These are phyloP conservation scores for silkworm (Bombyx mori) DNA, from an alignment of 1,140 invertebrate genomes.

Conservation along the genomic window ASM3026992v2 NC_085117.1:13216501-13217000, in stretches of 20 bases:
- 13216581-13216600: background rate
- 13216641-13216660: slow-evolving; percentile 89
- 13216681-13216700: slow-evolving; percentile 93
- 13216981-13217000: slow-evolving; percentile 52
- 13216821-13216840: slow-evolving; percentile 85
- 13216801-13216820: slow-evolving; percentile 88
- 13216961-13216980: slow-evolving; percentile 5
- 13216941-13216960: background rate
- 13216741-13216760: slow-evolving; percentile 88
- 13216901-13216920: slow-evolving; percentile 95
- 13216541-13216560: no score
- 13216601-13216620: slow-evolving; percentile 5
- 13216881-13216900: slow-evolving; percentile 98
- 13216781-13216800: slow-evolving; percentile 85
- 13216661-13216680: slow-evolving; percentile 88
- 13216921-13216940: slow-evolving; percentile 72
- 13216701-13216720: slow-evolving; percentile 94
- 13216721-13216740: slow-evolving; percentile 89
- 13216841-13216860: slow-evolving; percentile 85
- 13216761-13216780: slow-evolving; percentile 92
- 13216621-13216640: slow-evolving; percentile 85
- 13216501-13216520: no score
- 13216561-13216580: background rate
- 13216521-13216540: no score
- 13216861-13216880: slow-evolving; percentile 95